Percentiles rank a stretch among this genome's conserved stretches.
phyloP scores from a whole-genome alignment of 2,113 vertebrate species.

The Coturnix japonica region DNA sequence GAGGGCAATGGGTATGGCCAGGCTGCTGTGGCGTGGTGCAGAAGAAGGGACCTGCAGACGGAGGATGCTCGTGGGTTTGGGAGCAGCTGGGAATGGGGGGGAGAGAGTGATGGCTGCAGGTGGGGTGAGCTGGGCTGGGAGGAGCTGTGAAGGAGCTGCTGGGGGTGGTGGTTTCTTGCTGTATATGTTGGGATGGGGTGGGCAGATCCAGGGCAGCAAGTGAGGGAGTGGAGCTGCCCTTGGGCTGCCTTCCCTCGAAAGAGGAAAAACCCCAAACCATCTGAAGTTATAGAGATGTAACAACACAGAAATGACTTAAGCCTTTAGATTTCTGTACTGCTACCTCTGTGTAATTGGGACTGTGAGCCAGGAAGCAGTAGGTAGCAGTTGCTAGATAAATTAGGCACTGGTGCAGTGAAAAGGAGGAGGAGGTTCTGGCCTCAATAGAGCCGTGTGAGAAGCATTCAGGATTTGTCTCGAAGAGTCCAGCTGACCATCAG shows the following conservation, averaged over 20 bases:
- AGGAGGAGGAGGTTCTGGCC: slow-evolving; percentile 7
- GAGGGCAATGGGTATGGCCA: neutral
- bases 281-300: neutral
- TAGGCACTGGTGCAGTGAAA: neutral
- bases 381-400: neutral
- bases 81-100: neutral
- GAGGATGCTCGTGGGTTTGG: neutral
- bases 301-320: neutral
- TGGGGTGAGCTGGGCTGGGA: neutral
- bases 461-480: neutral
- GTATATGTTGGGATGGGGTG: neutral
- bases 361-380: neutral
- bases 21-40: neutral
- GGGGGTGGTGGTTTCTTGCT: neutral
- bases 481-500: slow-evolving; percentile 20
- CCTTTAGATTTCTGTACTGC: neutral
- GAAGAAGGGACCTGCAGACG: neutral
- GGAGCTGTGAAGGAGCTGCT: neutral
- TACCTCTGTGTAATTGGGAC: neutral
- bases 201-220: neutral
- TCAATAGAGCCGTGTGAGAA: neutral
- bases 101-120: neutral
- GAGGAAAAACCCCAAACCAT: neutral
- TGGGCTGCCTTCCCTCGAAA: neutral
- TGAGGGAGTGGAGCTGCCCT: neutral